Base-by-base conservation (phyloP, 2,797 vertebrate genomes). In the Hippoglossus hippoglossus region DNA sequence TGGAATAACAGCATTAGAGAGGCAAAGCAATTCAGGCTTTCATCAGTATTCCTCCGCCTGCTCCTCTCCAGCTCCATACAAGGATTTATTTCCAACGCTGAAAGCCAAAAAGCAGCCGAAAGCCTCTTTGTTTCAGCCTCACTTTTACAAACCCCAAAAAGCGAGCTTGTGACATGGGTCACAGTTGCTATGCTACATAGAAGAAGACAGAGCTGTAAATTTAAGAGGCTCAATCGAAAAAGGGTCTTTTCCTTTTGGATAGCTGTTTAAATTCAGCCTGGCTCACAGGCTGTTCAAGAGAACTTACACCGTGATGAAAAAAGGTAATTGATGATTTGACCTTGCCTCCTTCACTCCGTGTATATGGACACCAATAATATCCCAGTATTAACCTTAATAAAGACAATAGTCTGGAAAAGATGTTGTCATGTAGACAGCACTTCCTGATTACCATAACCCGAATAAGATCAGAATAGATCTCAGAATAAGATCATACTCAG, bases 101-200 rank as follows among this genome's bases (percentile, higher is more conserved):
- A 70, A 68, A 74, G 54, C 1, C 47, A 50, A 49, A 71, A 49
- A 62, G 67, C 9, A 15, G 26, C 80, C 50, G 34, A 11, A 63
- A 77, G 63, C 53, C 22, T 34, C 41, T 77, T 36, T 47, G 12
- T 51, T 34, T 63, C 16, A 21, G 28, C 21, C 18, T 11, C 16
- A 47, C 25, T 70, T 9, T 63, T 21, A 51, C 67, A 67, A 64
- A 71, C n/a, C 41, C 57, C 21, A 62, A 21, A 63, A 77, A 85
- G 66, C 28, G 25, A 79, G 36, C 41, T 24, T 3, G 5, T 24
- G 73, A 59, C 3, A 8, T 8, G 1, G 55, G 12, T 4, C 63
- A 52, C 57, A 26, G 65, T 77, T 46, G 49, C 60, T 19, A 25
- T 49, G 81, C 41, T 47, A 81, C 80, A 49, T 34, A 67, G 39